Percentiles rank a stretch among this genome's conserved stretches.
Evolutionary conservation across 2,888 invertebrate genomes (phyloP).

Genomic region (Homarus gammarus): DNA sequence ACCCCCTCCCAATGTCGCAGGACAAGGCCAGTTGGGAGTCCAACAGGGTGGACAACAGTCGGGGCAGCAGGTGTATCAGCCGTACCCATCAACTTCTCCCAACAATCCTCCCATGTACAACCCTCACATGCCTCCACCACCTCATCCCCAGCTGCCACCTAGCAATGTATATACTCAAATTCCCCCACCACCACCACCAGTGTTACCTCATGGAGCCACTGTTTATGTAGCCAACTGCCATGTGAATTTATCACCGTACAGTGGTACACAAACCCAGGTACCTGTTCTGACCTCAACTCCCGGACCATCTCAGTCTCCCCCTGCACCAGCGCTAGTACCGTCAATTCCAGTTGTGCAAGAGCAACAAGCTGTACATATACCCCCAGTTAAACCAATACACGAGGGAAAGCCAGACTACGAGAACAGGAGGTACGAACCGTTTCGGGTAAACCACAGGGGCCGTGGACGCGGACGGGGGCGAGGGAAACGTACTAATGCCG

Average conservation of each 20-base stretch:
- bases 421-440: conserved; percentile 37
- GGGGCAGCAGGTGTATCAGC: conserved; percentile 53
- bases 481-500: conserved; percentile 48
- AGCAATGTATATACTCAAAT: conserved; percentile 56
- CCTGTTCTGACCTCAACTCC: conserved; percentile 39
- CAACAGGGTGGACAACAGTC: conserved; percentile 41
- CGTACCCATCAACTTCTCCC: conserved; percentile 59
- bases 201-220: conserved; percentile 60
- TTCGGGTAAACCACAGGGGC: conserved; percentile 27
- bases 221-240: conserved; percentile 70
- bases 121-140: conserved; percentile 59
- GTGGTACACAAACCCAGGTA: conserved; percentile 48
- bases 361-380: conserved; percentile 37
- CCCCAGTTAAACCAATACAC: conserved; percentile 42
- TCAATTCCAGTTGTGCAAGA: conserved; percentile 48
- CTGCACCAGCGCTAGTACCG: conserved; percentile 44
- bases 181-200: conserved; percentile 54
- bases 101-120: conserved; percentile 64
- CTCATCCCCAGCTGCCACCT: conserved; percentile 51
- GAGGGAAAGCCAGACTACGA: conserved; percentile 57
- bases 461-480: conserved; percentile 52
- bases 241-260: conserved; percentile 59
- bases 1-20: conserved; percentile 44
- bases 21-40: conserved; percentile 41
- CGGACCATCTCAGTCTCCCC: conserved; percentile 61